A percentile compares a stretch with the other conserved stretches of the same genome.
These are phyloP conservation scores for Phrynocephalus versicolor DNA, from an alignment of 2,113 vertebrate species.

Conservation along the genomic window DNA sequence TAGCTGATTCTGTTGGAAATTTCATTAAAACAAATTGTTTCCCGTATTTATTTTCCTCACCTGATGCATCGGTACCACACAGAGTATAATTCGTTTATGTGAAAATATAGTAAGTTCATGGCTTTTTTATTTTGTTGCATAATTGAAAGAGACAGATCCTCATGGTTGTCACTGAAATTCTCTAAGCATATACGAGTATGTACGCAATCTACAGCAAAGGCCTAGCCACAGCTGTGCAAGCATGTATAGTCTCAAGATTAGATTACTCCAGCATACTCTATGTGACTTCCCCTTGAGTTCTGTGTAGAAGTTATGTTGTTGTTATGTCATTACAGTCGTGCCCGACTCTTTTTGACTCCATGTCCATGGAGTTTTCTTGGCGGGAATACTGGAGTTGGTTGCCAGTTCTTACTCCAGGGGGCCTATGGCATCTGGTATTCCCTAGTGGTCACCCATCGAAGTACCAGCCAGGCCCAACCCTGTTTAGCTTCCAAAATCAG, in stretches of 20 bases:
- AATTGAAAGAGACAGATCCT: background rate
- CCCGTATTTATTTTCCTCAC: background rate
- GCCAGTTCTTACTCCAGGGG: too few species aligned
- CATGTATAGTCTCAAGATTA: background rate
- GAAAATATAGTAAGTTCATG: background rate
- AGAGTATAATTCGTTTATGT: background rate
- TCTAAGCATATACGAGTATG: background rate
- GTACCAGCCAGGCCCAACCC: too few species aligned
- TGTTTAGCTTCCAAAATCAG: too few species aligned
- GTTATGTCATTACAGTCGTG: too few species aligned
- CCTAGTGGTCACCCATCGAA: too few species aligned
- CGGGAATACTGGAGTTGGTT: too few species aligned
- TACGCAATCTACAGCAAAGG: background rate
- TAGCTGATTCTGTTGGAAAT: background rate
- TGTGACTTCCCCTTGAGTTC: too few species aligned
- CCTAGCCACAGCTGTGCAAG: too few species aligned
- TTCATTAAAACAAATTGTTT: background rate
- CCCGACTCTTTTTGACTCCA: too few species aligned
- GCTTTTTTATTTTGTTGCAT: background rate
- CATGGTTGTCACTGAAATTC: background rate
- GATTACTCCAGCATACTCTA: background rate
- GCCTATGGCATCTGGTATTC: too few species aligned
- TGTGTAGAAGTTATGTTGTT: too few species aligned
- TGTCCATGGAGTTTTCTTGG: too few species aligned
- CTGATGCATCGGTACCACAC: background rate